Conservation (phyloP, 2,113 vertebrate species). For the Ammodytes marinus region DNA sequence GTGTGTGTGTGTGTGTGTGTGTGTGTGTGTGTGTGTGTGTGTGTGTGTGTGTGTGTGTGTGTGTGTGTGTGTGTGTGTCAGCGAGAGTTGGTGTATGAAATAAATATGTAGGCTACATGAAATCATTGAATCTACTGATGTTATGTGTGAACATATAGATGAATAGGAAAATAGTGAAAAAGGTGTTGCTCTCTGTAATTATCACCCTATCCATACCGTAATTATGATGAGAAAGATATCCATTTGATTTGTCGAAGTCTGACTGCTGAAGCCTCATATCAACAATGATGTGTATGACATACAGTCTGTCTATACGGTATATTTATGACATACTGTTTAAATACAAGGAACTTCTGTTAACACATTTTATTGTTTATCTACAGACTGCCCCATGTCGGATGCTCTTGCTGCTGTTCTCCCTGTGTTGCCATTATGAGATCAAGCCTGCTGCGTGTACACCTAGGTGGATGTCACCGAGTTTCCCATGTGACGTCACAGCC, state of each 20-base stretch:
- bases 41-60: no score
- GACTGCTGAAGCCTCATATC: not conserved
- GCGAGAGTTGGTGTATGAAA: no score
- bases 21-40: no score
- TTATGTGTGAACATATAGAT: not conserved
- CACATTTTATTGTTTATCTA: slow-evolving; percentile 46
- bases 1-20: no score
- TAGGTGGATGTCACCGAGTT: slow-evolving; percentile 57
- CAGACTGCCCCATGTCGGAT: slow-evolving; percentile 69
- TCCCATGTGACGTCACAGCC: slow-evolving; percentile 77
- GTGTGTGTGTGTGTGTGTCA: no score
- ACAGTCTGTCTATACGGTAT: not conserved
- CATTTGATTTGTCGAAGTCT: not conserved
- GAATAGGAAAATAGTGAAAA: not conserved
- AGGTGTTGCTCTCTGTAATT: not conserved
- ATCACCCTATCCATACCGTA: no score
- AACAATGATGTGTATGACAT: not conserved
- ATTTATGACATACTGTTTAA: not conserved
- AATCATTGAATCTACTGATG: no score
- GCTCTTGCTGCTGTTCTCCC: slow-evolving; percentile 49
- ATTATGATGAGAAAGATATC: no score
- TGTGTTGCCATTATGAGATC: slow-evolving; percentile 49
- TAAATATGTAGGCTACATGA: no score
- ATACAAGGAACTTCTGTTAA: not conserved
- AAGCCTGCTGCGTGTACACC: slow-evolving; percentile 34